Base-by-base conservation (phyloP, 2,888 invertebrate genomes). In the Cynaeus angustus region DNA sequence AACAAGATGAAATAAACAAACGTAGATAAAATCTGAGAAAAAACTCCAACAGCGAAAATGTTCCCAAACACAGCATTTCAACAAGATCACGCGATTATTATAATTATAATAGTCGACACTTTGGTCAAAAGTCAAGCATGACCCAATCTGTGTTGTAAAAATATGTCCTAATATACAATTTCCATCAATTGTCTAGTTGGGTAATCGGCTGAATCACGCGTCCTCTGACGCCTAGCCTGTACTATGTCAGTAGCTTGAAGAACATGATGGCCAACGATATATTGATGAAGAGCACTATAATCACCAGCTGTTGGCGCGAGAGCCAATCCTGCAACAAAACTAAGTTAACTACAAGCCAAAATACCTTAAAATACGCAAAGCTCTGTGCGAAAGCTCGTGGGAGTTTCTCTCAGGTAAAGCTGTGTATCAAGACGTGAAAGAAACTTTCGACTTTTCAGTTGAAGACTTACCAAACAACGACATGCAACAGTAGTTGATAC, bases 241-340 rank as follows among this genome's bases (percentile, higher is more conserved):
- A 91, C 94, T 96, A 97, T 93, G 96, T 96, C 83, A 97, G 90
- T 89, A 97, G 89, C 87, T 96, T 96, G 90, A 96, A 94, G 89
- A 97, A 97, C 92, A 97, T 93, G 87, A 97, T 92, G 86, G 95
- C 97, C 90, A 97, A 88, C 80, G 95, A 94, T 88, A 97, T 93
- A 89, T 97, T 97, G 88, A 96, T 92, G 88, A 97, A 93, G 81
- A 97, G 90, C 82, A 97, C 96, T 85, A 97, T 89, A 88, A 97
- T 92, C 87, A 97, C 94, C 86, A 97, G 90, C 89, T 96, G 96
- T 89, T 97, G 96, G 86, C 96, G 92, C 83, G 96, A 95, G 88
- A 97, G 95, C 97, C 97, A 97, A 90, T 96, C 96, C 96, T 96
- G 90, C 5, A 89, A 89, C 77, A 76, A 71, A 76, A 12, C 4